Percentiles rank a stretch among this genome's conserved stretches.
These are phyloP conservation scores for Lasioglossum figueresi DNA, from an alignment of 2,888 invertebrate species.

Conservation along the genomic window DNA sequence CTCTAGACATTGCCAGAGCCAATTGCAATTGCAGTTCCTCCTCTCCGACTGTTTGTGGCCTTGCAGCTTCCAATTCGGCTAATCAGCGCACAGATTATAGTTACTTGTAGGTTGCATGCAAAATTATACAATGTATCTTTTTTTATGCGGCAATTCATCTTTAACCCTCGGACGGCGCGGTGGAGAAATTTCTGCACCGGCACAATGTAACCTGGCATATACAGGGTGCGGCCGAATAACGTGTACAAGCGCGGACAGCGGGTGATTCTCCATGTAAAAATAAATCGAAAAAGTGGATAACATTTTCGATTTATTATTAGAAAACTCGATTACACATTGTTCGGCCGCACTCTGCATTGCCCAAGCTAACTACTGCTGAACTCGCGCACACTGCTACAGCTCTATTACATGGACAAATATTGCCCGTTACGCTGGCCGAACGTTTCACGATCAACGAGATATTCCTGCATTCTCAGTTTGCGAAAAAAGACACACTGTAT, in stretches of 20 bases:
- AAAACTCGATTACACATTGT: neutral
- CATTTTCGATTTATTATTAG: no score
- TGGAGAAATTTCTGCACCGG: neutral
- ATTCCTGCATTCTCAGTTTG: neutral
- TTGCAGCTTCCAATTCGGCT: constrained; percentile 94
- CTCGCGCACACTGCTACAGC: neutral
- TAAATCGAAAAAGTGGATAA: no score
- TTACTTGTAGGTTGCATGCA: constrained; percentile 6
- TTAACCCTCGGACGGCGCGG: neutral
- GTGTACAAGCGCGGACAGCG: neutral
- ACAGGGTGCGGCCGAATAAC: neutral
- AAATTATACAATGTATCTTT: constrained; percentile 18
- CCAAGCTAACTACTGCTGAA: neutral
- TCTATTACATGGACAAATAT: neutral
- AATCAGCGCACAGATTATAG: constrained; percentile 19
- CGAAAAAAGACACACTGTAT: neutral
- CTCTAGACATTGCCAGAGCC: constrained; percentile 98
- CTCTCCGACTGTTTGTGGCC: constrained; percentile 98
- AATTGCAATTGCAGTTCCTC: constrained; percentile 99
- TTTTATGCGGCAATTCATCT: neutral
- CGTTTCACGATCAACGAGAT: neutral
- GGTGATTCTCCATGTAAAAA: no score
- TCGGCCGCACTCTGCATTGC: neutral
- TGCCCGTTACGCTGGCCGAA: neutral
- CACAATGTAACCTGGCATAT: neutral